Conservation (phyloP, 2,797 vertebrate species). For the Alcedo atthis region DNA sequence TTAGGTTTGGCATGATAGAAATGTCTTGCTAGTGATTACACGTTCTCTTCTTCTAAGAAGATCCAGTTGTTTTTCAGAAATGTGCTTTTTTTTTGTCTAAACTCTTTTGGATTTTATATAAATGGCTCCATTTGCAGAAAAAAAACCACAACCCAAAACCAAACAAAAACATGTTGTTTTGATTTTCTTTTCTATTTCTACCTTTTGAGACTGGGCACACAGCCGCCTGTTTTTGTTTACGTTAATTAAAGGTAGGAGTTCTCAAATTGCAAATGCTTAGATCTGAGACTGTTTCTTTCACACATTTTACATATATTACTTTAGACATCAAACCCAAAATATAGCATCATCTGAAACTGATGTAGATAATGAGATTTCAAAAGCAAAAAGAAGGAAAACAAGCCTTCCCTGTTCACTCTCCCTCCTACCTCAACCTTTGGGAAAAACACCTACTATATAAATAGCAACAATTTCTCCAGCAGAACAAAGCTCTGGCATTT, state of each 20-base stretch:
- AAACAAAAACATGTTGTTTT: neutral
- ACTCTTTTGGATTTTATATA: neutral
- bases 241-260: constrained; percentile 10
- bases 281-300: neutral
- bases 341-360: neutral
- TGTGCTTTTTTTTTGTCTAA: neutral
- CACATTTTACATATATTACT: neutral
- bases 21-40: neutral
- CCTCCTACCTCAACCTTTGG: constrained; percentile 10
- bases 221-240: neutral
- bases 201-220: neutral
- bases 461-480: constrained; percentile 17
- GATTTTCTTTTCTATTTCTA: neutral
- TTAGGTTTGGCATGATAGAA: neutral
- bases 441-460: constrained; percentile 3
- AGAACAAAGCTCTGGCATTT: constrained; percentile 3
- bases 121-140: neutral
- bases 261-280: neutral
- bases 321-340: neutral
- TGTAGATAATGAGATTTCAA: neutral
- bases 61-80: neutral
- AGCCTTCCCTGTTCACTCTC: neutral
- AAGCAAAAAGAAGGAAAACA: neutral
- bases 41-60: neutral
- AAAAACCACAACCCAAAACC: neutral